Percentiles rank a stretch among this genome's conserved stretches.
Evolutionary conservation across 2,888 invertebrate genomes (phyloP).

Genomic region (Drosophila neutralis): DNA sequence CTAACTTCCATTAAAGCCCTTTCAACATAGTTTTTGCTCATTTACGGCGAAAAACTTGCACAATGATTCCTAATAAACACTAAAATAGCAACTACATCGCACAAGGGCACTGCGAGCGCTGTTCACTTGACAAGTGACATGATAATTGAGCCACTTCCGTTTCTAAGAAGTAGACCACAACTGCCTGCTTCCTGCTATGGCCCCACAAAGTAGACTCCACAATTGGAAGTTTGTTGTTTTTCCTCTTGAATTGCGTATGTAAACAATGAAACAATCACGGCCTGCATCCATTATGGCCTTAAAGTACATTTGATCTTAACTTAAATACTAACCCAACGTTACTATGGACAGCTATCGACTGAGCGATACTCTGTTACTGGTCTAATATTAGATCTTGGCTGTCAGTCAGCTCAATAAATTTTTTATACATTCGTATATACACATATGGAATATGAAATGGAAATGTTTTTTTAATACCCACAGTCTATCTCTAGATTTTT

Average conservation of each 20-base stretch:
- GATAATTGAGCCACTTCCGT: constrained; percentile 7
- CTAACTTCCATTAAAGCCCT: background rate
- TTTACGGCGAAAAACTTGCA: background rate
- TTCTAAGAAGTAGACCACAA: background rate
- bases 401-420: background rate
- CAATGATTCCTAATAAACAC: constrained; percentile 2
- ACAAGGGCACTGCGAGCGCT: background rate
- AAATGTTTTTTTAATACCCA: background rate
- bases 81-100: background rate
- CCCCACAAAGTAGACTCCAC: background rate
- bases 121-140: background rate
- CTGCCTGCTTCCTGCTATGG: too few species aligned
- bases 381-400: background rate
- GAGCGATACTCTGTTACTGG: background rate
- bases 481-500: background rate
- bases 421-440: background rate
- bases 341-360: too few species aligned
- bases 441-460: background rate
- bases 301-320: background rate
- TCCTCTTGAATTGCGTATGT: background rate
- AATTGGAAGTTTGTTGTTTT: background rate
- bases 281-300: background rate
- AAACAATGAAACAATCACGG: constrained; percentile 11
- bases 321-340: background rate
- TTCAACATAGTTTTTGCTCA: background rate